These are phyloP conservation scores for Leptogaster cylindrica DNA, from an alignment of 2,888 invertebrate species.

Conservation along the genomic window DNA sequence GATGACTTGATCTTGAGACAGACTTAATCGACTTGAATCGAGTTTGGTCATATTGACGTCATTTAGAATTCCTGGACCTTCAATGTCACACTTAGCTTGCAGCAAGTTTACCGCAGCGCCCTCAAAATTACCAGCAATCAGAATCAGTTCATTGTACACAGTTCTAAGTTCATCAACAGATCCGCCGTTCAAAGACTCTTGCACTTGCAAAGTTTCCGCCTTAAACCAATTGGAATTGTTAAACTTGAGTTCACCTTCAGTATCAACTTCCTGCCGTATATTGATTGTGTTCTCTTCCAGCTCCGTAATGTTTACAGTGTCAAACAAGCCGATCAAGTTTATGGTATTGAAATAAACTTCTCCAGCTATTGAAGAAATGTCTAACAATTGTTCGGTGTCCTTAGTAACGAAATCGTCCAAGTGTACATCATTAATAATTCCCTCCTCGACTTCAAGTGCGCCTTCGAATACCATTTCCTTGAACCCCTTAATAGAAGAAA, in stretches of 20 bases:
- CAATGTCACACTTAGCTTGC: conserved; percentile 57
- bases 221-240: conserved; percentile 49
- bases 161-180: conserved; percentile 52
- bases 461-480: conserved; percentile 58
- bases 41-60: conserved; percentile 57
- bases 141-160: conserved; percentile 53
- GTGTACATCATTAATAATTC: conserved; percentile 61
- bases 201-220: conserved; percentile 56
- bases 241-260: conserved; percentile 60
- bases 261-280: conserved; percentile 59
- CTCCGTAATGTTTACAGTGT: conserved; percentile 61
- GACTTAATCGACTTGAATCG: conserved; percentile 53
- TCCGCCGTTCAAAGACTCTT: conserved; percentile 58
- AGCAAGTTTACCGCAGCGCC: conserved; percentile 54
- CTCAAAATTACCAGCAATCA: conserved; percentile 54
- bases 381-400: conserved; percentile 63
- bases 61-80: conserved; percentile 54
- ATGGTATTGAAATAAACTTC: conserved; percentile 63
- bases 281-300: conserved; percentile 61
- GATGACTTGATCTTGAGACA: conserved; percentile 54
- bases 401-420: conserved; percentile 63
- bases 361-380: conserved; percentile 58
- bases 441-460: conserved; percentile 60
- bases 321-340: conserved; percentile 58
- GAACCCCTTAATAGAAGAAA: conserved; percentile 64